Evolutionary conservation across 2,888 invertebrate species (phyloP).

Genomic region (Epirrhoe tristata): DNA sequence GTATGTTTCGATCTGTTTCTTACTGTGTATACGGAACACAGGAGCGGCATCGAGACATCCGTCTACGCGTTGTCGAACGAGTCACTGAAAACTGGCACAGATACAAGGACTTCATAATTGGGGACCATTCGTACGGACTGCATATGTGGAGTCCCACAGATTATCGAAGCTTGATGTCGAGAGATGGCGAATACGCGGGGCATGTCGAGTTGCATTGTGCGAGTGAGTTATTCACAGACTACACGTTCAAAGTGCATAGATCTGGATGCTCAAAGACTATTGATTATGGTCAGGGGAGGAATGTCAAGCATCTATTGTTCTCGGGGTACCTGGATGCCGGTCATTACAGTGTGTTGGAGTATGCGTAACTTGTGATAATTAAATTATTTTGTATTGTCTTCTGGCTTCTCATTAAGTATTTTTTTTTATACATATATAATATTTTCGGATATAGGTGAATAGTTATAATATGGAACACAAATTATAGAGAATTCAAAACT

Average conservation of each 20-base stretch:
- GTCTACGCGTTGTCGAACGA: constrained; percentile 65
- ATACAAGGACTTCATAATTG: constrained; percentile 76
- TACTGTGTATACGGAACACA: constrained; percentile 71
- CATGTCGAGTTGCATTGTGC: constrained; percentile 74
- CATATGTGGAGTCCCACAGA: constrained; percentile 56
- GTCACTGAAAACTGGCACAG: constrained; percentile 69
- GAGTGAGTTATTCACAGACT: constrained; percentile 68
- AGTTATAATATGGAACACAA: too few species aligned
- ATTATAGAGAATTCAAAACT: too few species aligned
- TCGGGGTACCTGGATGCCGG: constrained; percentile 75
- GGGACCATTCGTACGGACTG: constrained; percentile 70
- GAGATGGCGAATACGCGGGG: constrained; percentile 75
- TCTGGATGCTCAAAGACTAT: constrained; percentile 63
- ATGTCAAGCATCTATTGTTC: constrained; percentile 70
- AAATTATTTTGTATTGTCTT: constrained; percentile 14
- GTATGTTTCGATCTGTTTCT: constrained; percentile 73
- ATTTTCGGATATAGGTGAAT: too few species aligned
- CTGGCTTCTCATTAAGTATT: constrained; percentile 1
- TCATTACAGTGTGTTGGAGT: constrained; percentile 77
- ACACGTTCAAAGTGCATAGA: constrained; percentile 72
- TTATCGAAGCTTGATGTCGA: constrained; percentile 67
- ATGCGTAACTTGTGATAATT: constrained; percentile 47
- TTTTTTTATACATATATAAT: too few species aligned
- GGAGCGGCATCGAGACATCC: constrained; percentile 71
- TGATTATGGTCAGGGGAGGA: constrained; percentile 70